Conservation (phyloP, 2,113 vertebrate genomes). For the Struthidea cinerea region DNA sequence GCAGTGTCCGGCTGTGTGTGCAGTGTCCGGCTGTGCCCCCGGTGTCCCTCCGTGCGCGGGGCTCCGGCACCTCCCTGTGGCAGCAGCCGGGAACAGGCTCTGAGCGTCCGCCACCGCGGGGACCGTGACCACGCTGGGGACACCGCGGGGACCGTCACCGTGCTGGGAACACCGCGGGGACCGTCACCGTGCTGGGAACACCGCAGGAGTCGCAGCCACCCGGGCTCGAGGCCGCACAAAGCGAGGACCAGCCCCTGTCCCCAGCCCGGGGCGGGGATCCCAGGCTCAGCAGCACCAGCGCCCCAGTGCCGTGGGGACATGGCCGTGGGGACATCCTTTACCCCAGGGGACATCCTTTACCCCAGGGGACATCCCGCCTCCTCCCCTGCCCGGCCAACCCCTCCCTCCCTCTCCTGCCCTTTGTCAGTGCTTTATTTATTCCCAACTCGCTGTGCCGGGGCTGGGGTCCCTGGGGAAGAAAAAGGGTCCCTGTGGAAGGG, state of each 20-base stretch:
- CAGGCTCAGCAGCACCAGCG: background rate
- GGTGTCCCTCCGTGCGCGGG: background rate
- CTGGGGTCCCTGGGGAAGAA: background rate
- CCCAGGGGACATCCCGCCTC: background rate
- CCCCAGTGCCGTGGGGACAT: background rate
- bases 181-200: background rate
- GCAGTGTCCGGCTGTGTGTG: too few species aligned
- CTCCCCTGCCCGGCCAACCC: background rate
- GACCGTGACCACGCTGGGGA: background rate
- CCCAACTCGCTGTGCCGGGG: background rate
- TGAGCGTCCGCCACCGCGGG: fast-evolving
- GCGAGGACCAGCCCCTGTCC: fast-evolving
- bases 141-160: background rate
- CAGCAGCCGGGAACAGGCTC: background rate
- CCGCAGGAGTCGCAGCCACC: fast-evolving
- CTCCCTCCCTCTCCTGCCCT: background rate
- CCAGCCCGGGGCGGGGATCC: background rate
- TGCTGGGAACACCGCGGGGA: background rate
- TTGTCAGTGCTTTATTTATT: constrained; percentile 27
- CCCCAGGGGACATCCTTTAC: background rate
- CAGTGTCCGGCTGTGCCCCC: background rate
- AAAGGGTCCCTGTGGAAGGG: background rate
- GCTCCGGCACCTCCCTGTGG: constrained; percentile 33
- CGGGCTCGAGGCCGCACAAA: fast-evolving
- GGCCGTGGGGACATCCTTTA: fast-evolving